A percentile compares a stretch with the other conserved stretches of the same genome.
Conservation (phyloP, 2,888 invertebrate species). For the Pristionchus fissidentatus region DNA sequence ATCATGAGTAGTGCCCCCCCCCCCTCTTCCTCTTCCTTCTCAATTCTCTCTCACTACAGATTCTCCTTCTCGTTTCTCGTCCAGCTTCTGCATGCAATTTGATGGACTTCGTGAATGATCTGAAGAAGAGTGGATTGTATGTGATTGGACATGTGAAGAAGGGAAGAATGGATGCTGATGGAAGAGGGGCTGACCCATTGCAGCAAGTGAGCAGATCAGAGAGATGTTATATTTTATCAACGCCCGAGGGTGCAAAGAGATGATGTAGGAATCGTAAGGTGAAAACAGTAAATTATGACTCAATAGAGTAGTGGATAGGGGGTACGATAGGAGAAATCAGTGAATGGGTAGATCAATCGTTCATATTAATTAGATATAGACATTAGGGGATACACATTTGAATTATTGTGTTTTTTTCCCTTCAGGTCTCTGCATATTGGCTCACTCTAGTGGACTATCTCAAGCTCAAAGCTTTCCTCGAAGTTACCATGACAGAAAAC, state of each 20-base stretch:
- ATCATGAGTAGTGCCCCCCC: not conserved
- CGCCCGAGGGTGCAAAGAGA: too few species aligned
- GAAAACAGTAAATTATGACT: too few species aligned
- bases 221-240: too few species aligned
- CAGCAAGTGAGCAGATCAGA: conserved; percentile 77
- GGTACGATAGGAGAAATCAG: not conserved
- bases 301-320: too few species aligned
- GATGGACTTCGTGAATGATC: conserved; percentile 96
- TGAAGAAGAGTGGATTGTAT: conserved; percentile 91
- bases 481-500: conserved; percentile 88
- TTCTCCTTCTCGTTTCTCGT: conserved; percentile 90
- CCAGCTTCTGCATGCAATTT: conserved; percentile 91
- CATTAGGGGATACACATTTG: not conserved
- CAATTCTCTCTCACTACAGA: conserved; percentile 82
- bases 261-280: too few species aligned
- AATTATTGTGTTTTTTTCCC: not conserved
- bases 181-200: conserved; percentile 81
- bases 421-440: conserved; percentile 87
- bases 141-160: conserved; percentile 84
- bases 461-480: conserved; percentile 95
- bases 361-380: too few species aligned
- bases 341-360: not conserved
- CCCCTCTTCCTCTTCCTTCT: too few species aligned
- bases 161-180: conserved; percentile 77
- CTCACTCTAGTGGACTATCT: conserved; percentile 93